Evolutionary conservation across 1,140 invertebrate genomes (phyloP).

Genomic region (Holotrichia oblita): DNA sequence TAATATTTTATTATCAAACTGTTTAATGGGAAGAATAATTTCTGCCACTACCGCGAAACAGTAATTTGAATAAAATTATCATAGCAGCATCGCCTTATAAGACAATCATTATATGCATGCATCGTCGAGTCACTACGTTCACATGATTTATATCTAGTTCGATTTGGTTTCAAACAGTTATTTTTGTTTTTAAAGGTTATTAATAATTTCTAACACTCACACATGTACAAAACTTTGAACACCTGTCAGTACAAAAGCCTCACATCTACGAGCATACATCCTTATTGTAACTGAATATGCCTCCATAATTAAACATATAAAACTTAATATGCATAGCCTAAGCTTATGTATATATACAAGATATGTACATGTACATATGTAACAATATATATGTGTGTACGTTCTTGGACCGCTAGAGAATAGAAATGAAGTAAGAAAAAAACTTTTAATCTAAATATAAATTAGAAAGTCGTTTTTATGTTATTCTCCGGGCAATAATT

Average conservation of each 20-base stretch:
- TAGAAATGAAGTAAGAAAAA: background rate
- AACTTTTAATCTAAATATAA: slow-evolving; percentile 23
- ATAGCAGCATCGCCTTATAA: slow-evolving; percentile 4
- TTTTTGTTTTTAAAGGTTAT: too few relatives aligned
- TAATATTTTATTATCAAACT: slow-evolving; percentile 29
- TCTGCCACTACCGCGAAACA: background rate
- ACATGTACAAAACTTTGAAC: background rate
- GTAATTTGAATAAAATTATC: slow-evolving; percentile 36
- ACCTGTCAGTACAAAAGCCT: slow-evolving; percentile 18
- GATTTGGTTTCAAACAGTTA: too few relatives aligned
- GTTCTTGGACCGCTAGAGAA: too few relatives aligned
- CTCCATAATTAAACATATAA: slow-evolving; percentile 20
- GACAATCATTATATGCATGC: slow-evolving; percentile 1
- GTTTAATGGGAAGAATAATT: slow-evolving; percentile 26
- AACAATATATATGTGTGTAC: too few relatives aligned
- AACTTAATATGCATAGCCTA: slow-evolving; percentile 14
- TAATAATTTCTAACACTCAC: too few relatives aligned
- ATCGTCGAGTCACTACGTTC: background rate
- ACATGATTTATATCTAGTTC: background rate
- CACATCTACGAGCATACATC: background rate
- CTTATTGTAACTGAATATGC: slow-evolving; percentile 29
- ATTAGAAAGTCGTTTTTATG: slow-evolving; percentile 23
- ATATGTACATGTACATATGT: background rate
- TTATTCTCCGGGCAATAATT: slow-evolving; percentile 13
- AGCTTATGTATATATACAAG: too few relatives aligned